Conservation (phyloP, 2,888 invertebrate genomes). For the Harmothoe impar region DNA sequence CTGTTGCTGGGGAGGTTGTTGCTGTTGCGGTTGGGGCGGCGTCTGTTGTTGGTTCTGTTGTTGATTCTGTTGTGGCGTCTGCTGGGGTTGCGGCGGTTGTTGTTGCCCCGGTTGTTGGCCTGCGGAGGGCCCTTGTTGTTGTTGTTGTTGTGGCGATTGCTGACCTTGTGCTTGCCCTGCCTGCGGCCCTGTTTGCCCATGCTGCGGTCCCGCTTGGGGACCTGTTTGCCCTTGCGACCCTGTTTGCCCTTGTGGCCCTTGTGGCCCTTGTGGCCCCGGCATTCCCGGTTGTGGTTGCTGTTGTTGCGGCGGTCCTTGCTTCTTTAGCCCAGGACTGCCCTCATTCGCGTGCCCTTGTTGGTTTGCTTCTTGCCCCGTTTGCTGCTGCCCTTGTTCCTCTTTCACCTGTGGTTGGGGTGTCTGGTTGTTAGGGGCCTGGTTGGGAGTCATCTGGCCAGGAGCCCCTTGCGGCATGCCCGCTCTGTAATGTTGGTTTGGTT, state of each 20-base stretch:
- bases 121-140: background rate
- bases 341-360: background rate
- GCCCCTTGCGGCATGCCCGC: background rate
- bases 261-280: background rate
- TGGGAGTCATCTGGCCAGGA: background rate
- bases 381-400: background rate
- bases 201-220: background rate
- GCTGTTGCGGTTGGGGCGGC: constrained; percentile 22
- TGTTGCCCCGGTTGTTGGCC: background rate
- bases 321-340: background rate
- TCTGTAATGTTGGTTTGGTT: constrained; percentile 39
- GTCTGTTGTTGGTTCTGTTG: constrained; percentile 24
- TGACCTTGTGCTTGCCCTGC: constrained; percentile 1
- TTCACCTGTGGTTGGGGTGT: background rate
- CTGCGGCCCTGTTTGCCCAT: background rate
- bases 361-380: too few species aligned
- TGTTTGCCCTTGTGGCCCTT: background rate
- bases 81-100: constrained; percentile 21
- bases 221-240: constrained; percentile 24
- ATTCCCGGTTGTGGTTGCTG: background rate
- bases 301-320: constrained; percentile 10
- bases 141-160: background rate
- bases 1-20: constrained; percentile 36
- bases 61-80: constrained; percentile 46
- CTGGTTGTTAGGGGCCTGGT: background rate